Base-by-base conservation (phyloP, 1,140 invertebrate genomes). In the Euglossa dilemma region DNA sequence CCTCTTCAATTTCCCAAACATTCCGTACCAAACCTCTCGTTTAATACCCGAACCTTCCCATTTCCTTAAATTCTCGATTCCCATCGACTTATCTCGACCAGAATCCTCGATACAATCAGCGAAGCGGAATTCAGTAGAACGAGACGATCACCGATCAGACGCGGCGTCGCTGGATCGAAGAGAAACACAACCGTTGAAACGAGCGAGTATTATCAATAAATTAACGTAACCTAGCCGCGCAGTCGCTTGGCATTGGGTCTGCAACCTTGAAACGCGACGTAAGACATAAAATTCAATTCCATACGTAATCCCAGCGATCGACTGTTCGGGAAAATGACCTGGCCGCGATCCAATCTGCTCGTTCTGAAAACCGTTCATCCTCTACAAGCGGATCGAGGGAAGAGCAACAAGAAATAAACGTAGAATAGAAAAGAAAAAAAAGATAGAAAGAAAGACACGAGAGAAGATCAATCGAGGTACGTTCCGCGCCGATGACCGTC, bases 201-300 rank as follows among this genome's bases (percentile, higher is more conserved):
- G 25, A 7, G 0, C n/a, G 20, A 36, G 23, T 28, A 7, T 72
- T 43, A 72, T 72, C 70, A 43, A 72, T 72, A 56, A 56, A 72
- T 43, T 72, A 56, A 72, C 70, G 9, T 23, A 28, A 12, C 14
- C n/a, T 56, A 72, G 20, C 70, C 20, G 12, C 9, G 14, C 45
- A 12, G 54, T 71, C 69, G 70, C 18, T 43, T 72, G 70, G 52
- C 52, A 56, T 56, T 56, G 28, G 52, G 18, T 36, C 16, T 5
- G 12, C 23, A 36, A 25, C 36, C 71, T 23, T 59, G 71, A 47
- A 57, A 45, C 54, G 43, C 7, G n/a, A 73, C 36, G 2, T 25
- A 45, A 73, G 43, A 28, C 45, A 47, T 25, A 45, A 63, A 61
- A 75, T 28, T 61, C 57, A 75, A 75, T 61, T 50, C 12, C 18